Evolutionary conservation across 2,797 vertebrate genomes (phyloP), one percentile per base, ranked within the genome.

Genomic region (Melanotaenia pygmaea): DNA sequence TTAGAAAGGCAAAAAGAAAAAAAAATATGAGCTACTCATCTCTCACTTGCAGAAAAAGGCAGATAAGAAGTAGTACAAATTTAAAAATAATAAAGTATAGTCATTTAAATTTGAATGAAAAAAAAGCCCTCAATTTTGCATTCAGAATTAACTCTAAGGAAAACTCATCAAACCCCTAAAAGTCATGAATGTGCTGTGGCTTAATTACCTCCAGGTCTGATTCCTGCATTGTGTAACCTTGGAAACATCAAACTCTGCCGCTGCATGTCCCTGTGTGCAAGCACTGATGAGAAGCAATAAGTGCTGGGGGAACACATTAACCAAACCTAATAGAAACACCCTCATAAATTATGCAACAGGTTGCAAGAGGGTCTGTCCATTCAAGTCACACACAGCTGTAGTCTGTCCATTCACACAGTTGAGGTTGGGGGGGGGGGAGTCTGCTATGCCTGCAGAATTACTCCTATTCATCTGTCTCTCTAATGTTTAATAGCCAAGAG

Each of bases 301-400:
- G 77, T 70, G 73, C 62, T 45, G 51, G 80, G 84, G 82, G 90
- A 90, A 88, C 83, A 85, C 87, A 89, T 90, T 83, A 90, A 90
- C 81, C 84, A 87, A 89, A 88, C 78, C 84, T 81, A 84, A 87
- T 76, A 86, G 82, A 87, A 82, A 84, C 61, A 65, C 54, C 70
- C 88, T 87, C 86, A 91, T 92, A 86, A 90, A 94, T 93, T 86
- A 92, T 93, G 89, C 87, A 94, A 81, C 82, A 85, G 85, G 87
- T 89, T 88, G 81, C 72, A 2, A 87, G 79, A 84, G 63, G 73
- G 70, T 83, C 76, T 87, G 89, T 91, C 89, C 90, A 91, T 92
- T 93, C 90, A 90, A 87, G 83, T 90, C 89, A 83, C 86, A 89
- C 90, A 81, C 90, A 94, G 92, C 90, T 92, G 92, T 90, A 81